These are phyloP conservation scores for Periplaneta americana DNA, from an alignment of 1,140 invertebrate genomes.

Conservation along the genomic window DNA sequence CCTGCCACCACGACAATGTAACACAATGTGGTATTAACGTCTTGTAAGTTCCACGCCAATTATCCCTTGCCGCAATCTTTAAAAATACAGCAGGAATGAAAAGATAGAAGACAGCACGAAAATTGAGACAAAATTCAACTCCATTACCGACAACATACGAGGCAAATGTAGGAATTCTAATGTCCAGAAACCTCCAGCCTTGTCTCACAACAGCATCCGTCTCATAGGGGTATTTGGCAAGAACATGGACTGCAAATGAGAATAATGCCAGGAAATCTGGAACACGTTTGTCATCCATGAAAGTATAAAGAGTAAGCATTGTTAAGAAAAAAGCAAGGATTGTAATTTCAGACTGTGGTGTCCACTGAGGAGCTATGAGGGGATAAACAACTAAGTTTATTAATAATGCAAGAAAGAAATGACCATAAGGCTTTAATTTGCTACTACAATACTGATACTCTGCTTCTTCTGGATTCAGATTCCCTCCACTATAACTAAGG, in stretches of 20 bases:
- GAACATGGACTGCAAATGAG: conserved; percentile 72
- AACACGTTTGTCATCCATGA: conserved; percentile 52
- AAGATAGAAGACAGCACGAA: conserved; percentile 69
- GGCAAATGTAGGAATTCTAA: conserved; percentile 72
- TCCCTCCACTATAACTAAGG: conserved; percentile 59
- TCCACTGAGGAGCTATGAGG: conserved; percentile 65
- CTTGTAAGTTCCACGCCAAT: conserved; percentile 73
- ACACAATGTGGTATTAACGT: conserved; percentile 78
- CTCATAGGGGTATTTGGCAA: conserved; percentile 80
- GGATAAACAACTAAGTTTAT: conserved; percentile 71
- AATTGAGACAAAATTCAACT: conserved; percentile 79
- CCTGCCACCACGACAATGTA: conserved; percentile 79
- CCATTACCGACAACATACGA: conserved; percentile 71
- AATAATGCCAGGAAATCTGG: conserved; percentile 66
- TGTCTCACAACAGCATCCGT: conserved; percentile 71
- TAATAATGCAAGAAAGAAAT: conserved; percentile 70
- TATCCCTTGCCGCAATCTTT: conserved; percentile 62
- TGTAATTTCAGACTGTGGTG: conserved; percentile 76
- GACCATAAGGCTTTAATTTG: conserved; percentile 70
- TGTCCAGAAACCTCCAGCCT: conserved; percentile 71
- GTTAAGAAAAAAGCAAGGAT: conserved; percentile 65
- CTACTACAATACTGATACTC: conserved; percentile 77
- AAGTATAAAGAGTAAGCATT: conserved; percentile 66
- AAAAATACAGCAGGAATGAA: conserved; percentile 67
- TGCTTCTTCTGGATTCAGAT: conserved; percentile 67